Evolutionary conservation across 1,140 invertebrate species (phyloP), one percentile per base, ranked within the genome.

Genomic region (Eulimnadia texana): DNA sequence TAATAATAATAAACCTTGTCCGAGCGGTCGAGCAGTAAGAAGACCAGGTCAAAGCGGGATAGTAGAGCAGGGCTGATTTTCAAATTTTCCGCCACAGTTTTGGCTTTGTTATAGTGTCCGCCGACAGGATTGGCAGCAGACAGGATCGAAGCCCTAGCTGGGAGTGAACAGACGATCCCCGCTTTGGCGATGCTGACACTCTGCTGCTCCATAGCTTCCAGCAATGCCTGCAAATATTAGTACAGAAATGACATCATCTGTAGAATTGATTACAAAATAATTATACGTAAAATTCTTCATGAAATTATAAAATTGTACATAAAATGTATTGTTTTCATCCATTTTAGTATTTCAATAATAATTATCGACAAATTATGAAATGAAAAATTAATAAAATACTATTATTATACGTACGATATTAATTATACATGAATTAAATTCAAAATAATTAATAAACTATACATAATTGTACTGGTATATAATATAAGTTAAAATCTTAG

Each of bases 121-220:
- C 82, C 83, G 11, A 82, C 79, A 3, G 93, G 91, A 79, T 97
- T 97, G 16, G 92, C 93, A 28, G 91, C 92, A 50, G 91, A 93
- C 22, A 97, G 75, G 49, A 97, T 84, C 0, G 89, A 86, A 0
- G 89, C 85, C 53, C 86, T 77, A 0, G 89, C 84, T 28, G 86
- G 83, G 47, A 95, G 74, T 54, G 82, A 85, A 72, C 82, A 87
- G 64, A 86, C 80, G 16, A 86, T 77, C n/a, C 86, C 85, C 20
- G 86, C 86, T 73, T 95, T 93, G 0, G 91, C 90, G 60, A 97
- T 82, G 70, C 88, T 92, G 1, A 96, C 84, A 61, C 84, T 83
- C 67, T 94, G 87, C 67, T 95, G 91, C 72, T 97, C 93, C 91
- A 98, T 95, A 13, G 88, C 88, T 79, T 97, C 93, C 50, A 96